A percentile compares a stretch with the other conserved stretches of the same genome.
phyloP scores from a whole-genome alignment of 2,113 vertebrate genomes.

The Nettapus auritus region DNA sequence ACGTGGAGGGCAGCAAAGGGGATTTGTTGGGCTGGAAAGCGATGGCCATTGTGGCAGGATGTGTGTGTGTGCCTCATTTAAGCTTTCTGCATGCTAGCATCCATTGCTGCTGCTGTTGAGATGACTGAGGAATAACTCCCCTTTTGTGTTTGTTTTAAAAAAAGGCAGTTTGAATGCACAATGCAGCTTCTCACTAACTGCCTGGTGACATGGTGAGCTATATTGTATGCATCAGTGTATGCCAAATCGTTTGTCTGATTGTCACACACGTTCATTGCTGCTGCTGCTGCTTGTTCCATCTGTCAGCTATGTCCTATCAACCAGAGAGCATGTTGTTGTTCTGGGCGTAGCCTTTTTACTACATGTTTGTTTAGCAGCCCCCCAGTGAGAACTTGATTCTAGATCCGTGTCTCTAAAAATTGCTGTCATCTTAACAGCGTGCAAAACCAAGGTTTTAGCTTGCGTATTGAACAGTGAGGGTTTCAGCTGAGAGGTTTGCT shows the following conservation, averaged over 20 bases:
- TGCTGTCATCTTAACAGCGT: background rate
- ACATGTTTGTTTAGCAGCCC: conserved; percentile 52
- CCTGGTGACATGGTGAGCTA: conserved; percentile 15
- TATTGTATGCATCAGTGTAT: conserved; percentile 8
- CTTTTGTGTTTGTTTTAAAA: conserved; percentile 18
- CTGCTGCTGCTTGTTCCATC: conserved; percentile 21
- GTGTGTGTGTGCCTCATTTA: background rate
- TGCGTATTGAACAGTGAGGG: background rate
- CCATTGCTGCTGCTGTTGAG: background rate
- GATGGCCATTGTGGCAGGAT: background rate
- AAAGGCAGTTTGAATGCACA: conserved; percentile 4
- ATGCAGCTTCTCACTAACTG: conserved; percentile 49
- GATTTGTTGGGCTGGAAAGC: background rate
- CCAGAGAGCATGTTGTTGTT: conserved; percentile 15
- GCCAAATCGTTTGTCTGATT: conserved; percentile 8
- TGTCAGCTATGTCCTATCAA: conserved; percentile 9
- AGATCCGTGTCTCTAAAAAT: background rate
- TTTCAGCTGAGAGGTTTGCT: background rate
- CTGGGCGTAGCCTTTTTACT: conserved; percentile 18
- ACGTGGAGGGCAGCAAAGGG: background rate
- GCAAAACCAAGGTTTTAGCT: background rate
- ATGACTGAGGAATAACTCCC: conserved; percentile 38
- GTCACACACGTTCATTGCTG: background rate
- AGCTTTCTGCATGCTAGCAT: conserved; percentile 37
- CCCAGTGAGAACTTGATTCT: background rate